phyloP scores from a whole-genome alignment of 2,797 vertebrate genomes.

The Austrolebias charrua region DNA sequence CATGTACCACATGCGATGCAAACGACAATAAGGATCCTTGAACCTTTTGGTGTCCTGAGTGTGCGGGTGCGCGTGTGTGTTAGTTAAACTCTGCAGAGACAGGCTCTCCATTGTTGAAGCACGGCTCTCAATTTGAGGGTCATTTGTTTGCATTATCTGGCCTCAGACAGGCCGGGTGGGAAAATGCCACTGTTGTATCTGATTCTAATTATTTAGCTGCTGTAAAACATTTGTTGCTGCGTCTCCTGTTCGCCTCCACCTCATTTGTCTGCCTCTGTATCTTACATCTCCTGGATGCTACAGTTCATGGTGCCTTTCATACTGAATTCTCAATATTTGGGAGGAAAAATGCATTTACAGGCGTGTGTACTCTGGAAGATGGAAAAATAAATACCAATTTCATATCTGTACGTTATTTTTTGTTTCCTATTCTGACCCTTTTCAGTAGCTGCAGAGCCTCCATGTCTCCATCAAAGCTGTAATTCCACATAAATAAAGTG shows the following conservation, averaged over 20 bases:
- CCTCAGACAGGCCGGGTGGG: slow-evolving; percentile 60
- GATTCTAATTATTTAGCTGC: slow-evolving; percentile 66
- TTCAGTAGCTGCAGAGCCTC: not conserved
- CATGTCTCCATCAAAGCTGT: not conserved
- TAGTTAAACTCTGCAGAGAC: slow-evolving; percentile 24
- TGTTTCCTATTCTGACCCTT: not conserved
- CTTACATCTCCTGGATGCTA: not conserved
- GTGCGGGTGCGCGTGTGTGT: slow-evolving; percentile 10
- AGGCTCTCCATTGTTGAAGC: slow-evolving; percentile 24
- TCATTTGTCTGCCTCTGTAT: slow-evolving; percentile 38
- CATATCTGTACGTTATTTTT: not conserved
- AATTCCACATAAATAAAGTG: too few relatives aligned
- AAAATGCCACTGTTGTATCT: slow-evolving; percentile 44
- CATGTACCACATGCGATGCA: too few relatives aligned
- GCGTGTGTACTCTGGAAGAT: not conserved
- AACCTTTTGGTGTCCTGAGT: slow-evolving; percentile 14
- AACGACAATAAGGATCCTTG: too few relatives aligned
- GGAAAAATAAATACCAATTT: slow-evolving; percentile 8
- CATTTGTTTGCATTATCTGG: slow-evolving; percentile 73
- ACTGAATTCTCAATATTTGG: not conserved
- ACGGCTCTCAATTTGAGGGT: slow-evolving; percentile 64
- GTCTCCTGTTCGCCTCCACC: slow-evolving; percentile 40
- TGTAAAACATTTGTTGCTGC: slow-evolving; percentile 59
- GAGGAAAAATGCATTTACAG: not conserved
- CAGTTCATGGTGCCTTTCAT: not conserved